These are phyloP conservation scores for Hedya salicella DNA, from an alignment of 2,888 invertebrate genomes.

Conservation along the genomic window DNA sequence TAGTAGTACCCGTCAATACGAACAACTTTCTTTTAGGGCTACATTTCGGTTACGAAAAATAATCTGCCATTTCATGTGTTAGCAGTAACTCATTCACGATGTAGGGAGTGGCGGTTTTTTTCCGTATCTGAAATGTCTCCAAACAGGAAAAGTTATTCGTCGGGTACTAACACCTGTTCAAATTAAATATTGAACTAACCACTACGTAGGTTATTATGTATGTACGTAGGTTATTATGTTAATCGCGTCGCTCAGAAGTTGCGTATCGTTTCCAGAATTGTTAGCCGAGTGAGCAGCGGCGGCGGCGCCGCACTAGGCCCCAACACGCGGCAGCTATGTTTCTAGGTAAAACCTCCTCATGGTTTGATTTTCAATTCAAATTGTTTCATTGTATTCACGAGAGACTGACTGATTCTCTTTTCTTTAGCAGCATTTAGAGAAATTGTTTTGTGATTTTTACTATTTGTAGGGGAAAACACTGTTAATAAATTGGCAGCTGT, in stretches of 20 bases:
- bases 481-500: conserved; percentile 60
- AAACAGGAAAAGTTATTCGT: too few species aligned
- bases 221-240: too few species aligned
- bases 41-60: too few species aligned
- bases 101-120: too few species aligned
- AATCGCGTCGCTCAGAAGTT: not conserved
- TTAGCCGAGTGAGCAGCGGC: conserved; percentile 64
- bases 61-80: too few species aligned
- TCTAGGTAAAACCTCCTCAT: conserved; percentile 67
- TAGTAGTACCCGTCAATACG: too few species aligned
- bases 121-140: too few species aligned
- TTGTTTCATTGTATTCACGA: conserved; percentile 74
- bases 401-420: conserved; percentile 80
- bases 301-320: conserved; percentile 50
- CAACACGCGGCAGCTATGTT: conserved; percentile 55
- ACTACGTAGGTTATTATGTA: too few species aligned
- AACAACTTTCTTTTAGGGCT: too few species aligned
- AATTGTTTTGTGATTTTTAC: conserved; percentile 72
- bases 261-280: conserved; percentile 61
- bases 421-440: conserved; percentile 80
- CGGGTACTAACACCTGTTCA: too few species aligned
- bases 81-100: too few species aligned
- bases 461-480: conserved; percentile 60
- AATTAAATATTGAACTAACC: too few species aligned
- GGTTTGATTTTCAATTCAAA: conserved; percentile 70